These are phyloP conservation scores for Drosophila paulistorum DNA, from an alignment of 1,140 invertebrate species.

Conservation along the genomic window DNA sequence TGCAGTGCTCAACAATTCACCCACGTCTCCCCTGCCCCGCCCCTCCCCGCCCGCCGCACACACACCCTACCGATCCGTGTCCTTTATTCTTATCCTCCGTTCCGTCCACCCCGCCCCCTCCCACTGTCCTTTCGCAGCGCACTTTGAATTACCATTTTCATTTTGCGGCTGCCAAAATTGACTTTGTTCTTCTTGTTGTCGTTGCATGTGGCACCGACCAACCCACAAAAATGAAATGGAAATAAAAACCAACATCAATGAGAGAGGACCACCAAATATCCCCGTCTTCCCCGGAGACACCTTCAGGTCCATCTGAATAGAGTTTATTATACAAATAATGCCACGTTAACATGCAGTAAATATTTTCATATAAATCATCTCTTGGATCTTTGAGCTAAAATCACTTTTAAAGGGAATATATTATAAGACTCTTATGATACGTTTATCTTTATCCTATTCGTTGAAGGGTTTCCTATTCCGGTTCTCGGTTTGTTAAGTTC, in stretches of 20 bases:
- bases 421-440: too few species aligned
- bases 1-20: conserved; percentile 60
- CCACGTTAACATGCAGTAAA: background rate
- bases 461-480: too few species aligned
- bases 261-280: conserved; percentile 46
- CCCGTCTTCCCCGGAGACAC: conserved; percentile 47
- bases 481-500: too few species aligned
- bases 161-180: conserved; percentile 71
- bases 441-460: too few species aligned
- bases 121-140: conserved; percentile 39
- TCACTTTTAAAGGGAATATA: too few species aligned
- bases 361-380: background rate
- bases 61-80: conserved; percentile 17
- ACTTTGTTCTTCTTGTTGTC: conserved; percentile 68
- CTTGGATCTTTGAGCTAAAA: background rate
- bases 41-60: background rate
- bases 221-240: conserved; percentile 24
- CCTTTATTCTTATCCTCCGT: conserved; percentile 11
- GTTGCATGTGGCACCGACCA: conserved; percentile 26
- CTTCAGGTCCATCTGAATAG: conserved; percentile 4
- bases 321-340: background rate
- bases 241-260: background rate
- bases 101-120: background rate
- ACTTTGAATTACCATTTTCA: conserved; percentile 64
- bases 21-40: too few species aligned